Evolutionary conservation across 1,140 invertebrate species (phyloP).

Genomic region (Hylaeus volcanicus): DNA sequence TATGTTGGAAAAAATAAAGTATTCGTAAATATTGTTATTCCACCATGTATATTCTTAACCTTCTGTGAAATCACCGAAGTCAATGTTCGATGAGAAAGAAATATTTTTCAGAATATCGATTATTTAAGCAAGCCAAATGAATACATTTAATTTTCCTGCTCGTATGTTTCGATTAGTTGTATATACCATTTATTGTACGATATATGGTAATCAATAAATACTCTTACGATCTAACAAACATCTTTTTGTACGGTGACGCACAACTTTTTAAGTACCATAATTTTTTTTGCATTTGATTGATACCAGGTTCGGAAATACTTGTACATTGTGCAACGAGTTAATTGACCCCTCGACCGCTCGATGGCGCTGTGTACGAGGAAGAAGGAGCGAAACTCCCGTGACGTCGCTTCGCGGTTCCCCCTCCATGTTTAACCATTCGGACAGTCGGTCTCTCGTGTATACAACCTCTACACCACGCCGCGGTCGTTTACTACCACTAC

Average conservation of each 20-base stretch:
- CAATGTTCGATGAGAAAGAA: background rate
- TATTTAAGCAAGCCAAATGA: background rate
- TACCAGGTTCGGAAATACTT: background rate
- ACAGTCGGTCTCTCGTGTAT: conserved; percentile 15
- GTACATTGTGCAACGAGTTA: conserved; percentile 2
- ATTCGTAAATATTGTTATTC: conserved; percentile 12
- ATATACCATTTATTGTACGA: too few species aligned
- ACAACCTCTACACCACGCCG: conserved; percentile 25
- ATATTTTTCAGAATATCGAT: too few species aligned
- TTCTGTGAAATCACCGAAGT: background rate
- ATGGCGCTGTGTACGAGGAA: conserved; percentile 34
- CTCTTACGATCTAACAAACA: background rate
- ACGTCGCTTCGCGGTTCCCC: conserved; percentile 36
- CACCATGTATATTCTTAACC: background rate
- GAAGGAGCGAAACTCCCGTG: conserved; percentile 21
- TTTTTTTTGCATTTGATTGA: background rate
- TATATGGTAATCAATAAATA: background rate
- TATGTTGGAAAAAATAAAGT: conserved; percentile 39
- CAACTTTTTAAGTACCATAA: background rate
- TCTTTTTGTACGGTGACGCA: background rate
- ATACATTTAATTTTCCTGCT: background rate
- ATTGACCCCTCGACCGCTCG: conserved; percentile 40
- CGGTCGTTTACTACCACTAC: conserved; percentile 39
- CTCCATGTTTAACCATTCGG: conserved; percentile 1
- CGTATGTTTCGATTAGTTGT: too few species aligned